Evolutionary conservation across 1,140 invertebrate species (phyloP), one percentile per base, ranked within the genome.

Genomic region (Neuroterus valhalla): DNA sequence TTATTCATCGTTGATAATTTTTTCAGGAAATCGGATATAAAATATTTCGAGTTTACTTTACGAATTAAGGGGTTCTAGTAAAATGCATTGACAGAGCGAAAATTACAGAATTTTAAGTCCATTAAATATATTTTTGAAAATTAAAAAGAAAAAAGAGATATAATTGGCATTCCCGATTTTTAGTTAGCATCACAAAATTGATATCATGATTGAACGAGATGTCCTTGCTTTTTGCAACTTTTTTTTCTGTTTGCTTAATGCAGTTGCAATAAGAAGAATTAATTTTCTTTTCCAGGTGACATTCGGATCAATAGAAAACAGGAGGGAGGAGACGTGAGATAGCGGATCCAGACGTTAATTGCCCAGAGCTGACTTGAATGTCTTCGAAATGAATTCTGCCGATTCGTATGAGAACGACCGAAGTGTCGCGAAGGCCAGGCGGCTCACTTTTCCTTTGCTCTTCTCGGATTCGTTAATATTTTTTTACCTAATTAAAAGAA

Each of bases 391-490:
- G 70, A 81, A 82, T 82, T 77, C 76, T 82, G 46, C 69, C 76
- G 45, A 67, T 62, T 74, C 75, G 72, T 70, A 72, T 72, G 77
- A 81, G 76, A 82, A 74, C 79, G 72, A 77, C 31, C 62, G 77
- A 79, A 79, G 74, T 86, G 80, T 82, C 79, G 80, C 82, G 85
- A 87, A 86, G 86, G 86, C 80, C 86, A 85, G 68, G 83, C 80
- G 76, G 85, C 78, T 86, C 75, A 86, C 84, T 86, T 87, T 87
- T 87, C 81, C 81, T 79, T 71, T 75, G 72, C 80, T 77, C 77
- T 17, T 78, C 50, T 66, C 71, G 48, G 55, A 45, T 74, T 68
- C 43, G 21, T 66, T 44, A 26, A n/a, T 50, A 70, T 68, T 71
- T 52, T 26, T 50, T 55, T 15, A 26, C n/a, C 15, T 38, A 2